Evolutionary conservation across 2,888 invertebrate species (phyloP).

Genomic region (Diabrotica balteata): DNA sequence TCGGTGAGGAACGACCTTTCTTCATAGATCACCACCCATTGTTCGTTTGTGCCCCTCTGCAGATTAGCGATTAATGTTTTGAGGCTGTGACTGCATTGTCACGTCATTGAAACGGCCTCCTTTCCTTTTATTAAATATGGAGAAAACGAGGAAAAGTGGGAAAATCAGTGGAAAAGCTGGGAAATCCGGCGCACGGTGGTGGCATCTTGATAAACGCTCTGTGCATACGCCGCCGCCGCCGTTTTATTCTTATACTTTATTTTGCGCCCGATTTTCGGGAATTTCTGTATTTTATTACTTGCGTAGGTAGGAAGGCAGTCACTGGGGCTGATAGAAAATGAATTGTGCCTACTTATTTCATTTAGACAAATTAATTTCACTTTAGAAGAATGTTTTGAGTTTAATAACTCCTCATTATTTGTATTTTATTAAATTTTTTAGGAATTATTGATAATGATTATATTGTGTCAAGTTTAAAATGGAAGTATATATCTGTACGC

Average conservation of each 20-base stretch:
- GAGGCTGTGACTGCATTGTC: constrained; percentile 16
- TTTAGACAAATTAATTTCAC: too few species aligned
- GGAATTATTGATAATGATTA: too few species aligned
- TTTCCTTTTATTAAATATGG: constrained; percentile 22
- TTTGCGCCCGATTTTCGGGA: not conserved
- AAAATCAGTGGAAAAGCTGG: constrained; percentile 9
- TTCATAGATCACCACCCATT: constrained; percentile 59
- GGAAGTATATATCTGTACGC: too few species aligned
- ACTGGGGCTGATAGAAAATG: not conserved
- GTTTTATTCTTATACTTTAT: constrained; percentile 2
- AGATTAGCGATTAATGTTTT: constrained; percentile 40
- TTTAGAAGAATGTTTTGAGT: too few species aligned
- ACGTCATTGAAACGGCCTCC: constrained; percentile 22
- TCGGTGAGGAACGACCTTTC: constrained; percentile 62
- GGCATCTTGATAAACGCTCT: constrained; percentile 28
- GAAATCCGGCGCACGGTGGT: constrained; percentile 14
- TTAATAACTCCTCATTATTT: too few species aligned
- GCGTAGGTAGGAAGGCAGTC: not conserved
- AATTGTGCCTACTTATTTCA: not conserved
- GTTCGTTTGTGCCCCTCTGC: constrained; percentile 55
- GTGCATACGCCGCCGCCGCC: not conserved
- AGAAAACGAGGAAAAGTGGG: constrained; percentile 10
- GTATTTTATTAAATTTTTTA: too few species aligned
- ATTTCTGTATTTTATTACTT: constrained; percentile 3
- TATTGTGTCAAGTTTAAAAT: too few species aligned